phyloP scores from a whole-genome alignment of 2,797 vertebrate species.

The Tapera naevia region DNA sequence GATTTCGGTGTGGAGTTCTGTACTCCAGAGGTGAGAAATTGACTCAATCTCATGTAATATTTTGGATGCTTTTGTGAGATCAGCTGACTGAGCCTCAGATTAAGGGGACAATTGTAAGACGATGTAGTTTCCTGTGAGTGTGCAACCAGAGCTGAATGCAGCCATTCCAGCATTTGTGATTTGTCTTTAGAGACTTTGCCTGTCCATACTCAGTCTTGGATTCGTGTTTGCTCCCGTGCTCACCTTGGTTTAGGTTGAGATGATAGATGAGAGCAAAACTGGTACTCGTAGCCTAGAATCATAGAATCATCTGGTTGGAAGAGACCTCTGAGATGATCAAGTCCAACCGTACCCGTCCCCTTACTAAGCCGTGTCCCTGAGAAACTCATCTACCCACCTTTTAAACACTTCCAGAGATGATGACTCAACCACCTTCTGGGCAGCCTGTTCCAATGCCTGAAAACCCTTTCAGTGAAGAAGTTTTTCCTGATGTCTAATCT shows the following conservation, averaged over 20 bases:
- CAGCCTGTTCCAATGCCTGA: no score
- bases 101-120: not conserved
- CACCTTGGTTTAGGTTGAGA: not conserved
- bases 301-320: no score
- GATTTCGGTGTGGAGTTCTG: not conserved
- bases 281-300: not conserved
- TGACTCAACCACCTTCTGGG: no score
- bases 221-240: not conserved
- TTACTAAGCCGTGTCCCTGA: no score
- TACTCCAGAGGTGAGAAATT: not conserved
- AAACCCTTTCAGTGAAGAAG: no score
- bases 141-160: not conserved
- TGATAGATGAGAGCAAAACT: not conserved
- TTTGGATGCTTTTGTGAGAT: slow-evolving; percentile 18
- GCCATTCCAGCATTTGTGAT: not conserved
- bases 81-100: not conserved
- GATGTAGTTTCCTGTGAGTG: not conserved
- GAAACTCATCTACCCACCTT: no score
- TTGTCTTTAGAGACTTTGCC: not conserved
- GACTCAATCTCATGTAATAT: not conserved
- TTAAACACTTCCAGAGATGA: no score
- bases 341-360: no score
- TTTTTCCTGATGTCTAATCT: no score
- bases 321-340: no score
- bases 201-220: accelerated